Evolutionary conservation across 2,797 vertebrate genomes (phyloP), one percentile per base, ranked within the genome.

Genomic region (Neosalanx taihuensis): DNA sequence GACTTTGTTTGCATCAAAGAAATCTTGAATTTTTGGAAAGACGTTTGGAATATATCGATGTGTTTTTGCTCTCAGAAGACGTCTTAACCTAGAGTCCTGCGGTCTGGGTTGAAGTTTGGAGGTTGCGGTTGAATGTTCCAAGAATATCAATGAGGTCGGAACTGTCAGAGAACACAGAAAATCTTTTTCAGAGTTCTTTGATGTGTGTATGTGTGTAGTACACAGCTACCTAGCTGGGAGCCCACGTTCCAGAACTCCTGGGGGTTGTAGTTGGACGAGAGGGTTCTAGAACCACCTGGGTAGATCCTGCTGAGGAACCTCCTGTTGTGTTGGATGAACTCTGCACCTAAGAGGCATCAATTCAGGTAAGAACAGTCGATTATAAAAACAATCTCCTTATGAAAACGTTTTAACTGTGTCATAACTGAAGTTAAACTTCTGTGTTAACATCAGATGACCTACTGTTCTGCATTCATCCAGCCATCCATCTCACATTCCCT

Each of bases 231-330:
- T 71, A 98, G 93, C 80, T 97, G 96, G n/a, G 92, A 93, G 0
- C 95, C 96, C 0, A 95, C 76, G 7, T 95, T 97, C 96, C 96
- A 96, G 83, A 97, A 97, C 71, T 93, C 91, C 81, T 94, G 93
- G 53, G 95, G 95, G 83, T 94, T 92, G 80, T 92, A 96, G 85
- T 98, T 98, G 64, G 95, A 94, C 41, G 95, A 96, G 2, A 62
- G 78, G 0, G 90, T 71, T 86, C 95, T 92, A 2, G 72, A 85
- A 72, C 91, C 92, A 57, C 88, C 94, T 0, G 95, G 95, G 76
- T 97, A 96, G 75, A 96, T 93, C 86, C 96, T 93, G 81, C 92
- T 95, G 64, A 97, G 89, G 85, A 96, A 96, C 58, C 46, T 90
- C 64, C 76, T 81, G 59, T 91, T 97, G 77, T 97, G 95, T 15